Conservation (phyloP, 2,113 vertebrate genomes). For the Suricata suricatta region DNA sequence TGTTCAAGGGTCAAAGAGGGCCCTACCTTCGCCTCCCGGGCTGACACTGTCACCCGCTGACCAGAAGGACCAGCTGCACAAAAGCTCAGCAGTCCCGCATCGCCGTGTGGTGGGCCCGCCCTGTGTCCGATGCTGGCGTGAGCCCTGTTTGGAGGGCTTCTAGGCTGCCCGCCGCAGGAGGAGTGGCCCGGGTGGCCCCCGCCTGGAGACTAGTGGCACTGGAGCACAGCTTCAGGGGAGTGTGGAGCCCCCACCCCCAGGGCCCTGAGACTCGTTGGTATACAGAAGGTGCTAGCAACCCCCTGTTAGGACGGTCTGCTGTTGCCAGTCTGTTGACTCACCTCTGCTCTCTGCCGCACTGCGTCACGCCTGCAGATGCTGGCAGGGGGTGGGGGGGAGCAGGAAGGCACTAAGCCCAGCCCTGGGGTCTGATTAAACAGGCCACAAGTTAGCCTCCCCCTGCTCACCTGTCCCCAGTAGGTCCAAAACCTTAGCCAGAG, state of each 20-base stretch:
- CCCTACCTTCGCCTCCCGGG: background rate
- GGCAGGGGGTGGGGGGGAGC: no score
- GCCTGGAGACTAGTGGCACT: accelerated
- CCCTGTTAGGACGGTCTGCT: no score
- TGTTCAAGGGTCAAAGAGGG: background rate
- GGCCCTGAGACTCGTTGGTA: background rate
- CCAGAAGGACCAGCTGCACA: accelerated
- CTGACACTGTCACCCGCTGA: accelerated
- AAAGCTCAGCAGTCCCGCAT: background rate
- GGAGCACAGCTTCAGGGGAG: background rate
- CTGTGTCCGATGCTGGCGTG: background rate
- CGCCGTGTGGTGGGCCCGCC: accelerated
- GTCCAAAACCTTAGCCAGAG: background rate
- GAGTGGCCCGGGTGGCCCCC: background rate
- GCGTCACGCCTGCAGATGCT: background rate
- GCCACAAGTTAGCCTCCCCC: background rate
- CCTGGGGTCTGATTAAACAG: background rate
- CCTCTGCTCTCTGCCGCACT: accelerated
- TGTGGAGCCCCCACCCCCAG: background rate
- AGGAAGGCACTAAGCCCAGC: background rate
- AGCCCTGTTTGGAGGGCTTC: background rate
- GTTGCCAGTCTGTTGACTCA: background rate
- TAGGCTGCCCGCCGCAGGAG: background rate
- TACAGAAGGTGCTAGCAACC: background rate
- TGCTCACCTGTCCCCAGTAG: background rate